These are phyloP conservation scores for Carterocephalus palaemon DNA, from an alignment of 2,888 invertebrate genomes.

Conservation along the genomic window DNA sequence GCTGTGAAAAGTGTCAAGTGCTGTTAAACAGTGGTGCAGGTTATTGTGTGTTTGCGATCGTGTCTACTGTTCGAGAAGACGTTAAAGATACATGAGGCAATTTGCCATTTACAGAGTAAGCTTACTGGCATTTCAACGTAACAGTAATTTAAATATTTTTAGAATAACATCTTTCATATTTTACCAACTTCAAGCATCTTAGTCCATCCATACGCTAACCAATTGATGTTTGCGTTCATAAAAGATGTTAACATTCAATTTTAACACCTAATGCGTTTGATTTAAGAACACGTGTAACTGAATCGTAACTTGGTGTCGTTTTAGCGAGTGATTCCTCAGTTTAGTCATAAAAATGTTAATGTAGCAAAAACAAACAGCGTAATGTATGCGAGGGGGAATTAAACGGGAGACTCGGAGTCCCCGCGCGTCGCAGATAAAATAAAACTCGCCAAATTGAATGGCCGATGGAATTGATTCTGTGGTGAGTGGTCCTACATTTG, in stretches of 20 bases:
- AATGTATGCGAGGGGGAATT: conserved; percentile 74
- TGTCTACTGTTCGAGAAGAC: too few relatives aligned
- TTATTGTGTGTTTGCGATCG: too few relatives aligned
- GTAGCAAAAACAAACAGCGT: conserved; percentile 73
- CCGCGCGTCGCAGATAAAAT: conserved; percentile 42
- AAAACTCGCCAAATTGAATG: conserved; percentile 51
- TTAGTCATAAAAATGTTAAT: conserved; percentile 79
- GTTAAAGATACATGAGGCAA: too few relatives aligned
- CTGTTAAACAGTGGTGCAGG: too few relatives aligned
- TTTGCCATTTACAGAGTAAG: too few relatives aligned
- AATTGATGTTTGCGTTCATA: background rate
- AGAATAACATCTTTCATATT: too few relatives aligned
- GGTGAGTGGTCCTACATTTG: conserved; percentile 12
- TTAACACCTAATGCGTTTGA: conserved; percentile 1
- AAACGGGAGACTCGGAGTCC: conserved; percentile 49
- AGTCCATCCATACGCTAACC: background rate
- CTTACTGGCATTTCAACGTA: too few relatives aligned
- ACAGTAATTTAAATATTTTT: too few relatives aligned
- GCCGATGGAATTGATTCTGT: conserved; percentile 45
- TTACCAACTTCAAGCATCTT: too few relatives aligned
- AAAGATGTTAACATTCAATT: background rate
- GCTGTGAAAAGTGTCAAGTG: too few relatives aligned
- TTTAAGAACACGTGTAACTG: conserved; percentile 7
- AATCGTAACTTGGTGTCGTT: conserved; percentile 41
- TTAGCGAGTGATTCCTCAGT: conserved; percentile 70